Conservation (phyloP, 2,113 vertebrate genomes). For the Seriola aureovittata region DNA sequence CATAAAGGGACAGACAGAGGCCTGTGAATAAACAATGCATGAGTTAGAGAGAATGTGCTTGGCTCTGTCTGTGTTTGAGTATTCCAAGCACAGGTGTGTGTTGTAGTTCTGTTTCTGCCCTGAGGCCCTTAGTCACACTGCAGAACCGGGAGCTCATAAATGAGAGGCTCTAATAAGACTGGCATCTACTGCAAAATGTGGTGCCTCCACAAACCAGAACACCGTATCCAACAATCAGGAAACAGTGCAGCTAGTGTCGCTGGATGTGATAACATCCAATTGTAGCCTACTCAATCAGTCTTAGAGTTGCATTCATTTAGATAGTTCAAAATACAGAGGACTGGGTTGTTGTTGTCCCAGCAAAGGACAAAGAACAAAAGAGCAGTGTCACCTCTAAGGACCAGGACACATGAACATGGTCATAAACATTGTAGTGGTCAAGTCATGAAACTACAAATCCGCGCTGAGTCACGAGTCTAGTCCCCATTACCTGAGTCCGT, state of each 20-base stretch:
- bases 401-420: conserved; percentile 31
- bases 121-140: conserved; percentile 50
- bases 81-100: conserved; percentile 48
- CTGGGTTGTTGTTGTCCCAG: conserved; percentile 14
- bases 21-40: conserved; percentile 43
- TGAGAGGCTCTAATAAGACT: conserved; percentile 59
- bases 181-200: conserved; percentile 34
- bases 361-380: conserved; percentile 4
- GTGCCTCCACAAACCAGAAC: conserved; percentile 11
- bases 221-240: conserved; percentile 11
- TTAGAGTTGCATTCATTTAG: conserved; percentile 46
- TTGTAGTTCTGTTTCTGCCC: conserved; percentile 46
- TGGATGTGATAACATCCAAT: conserved; percentile 30
- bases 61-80: conserved; percentile 26
- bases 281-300: conserved; percentile 27
- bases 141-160: conserved; percentile 58
- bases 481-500: no score
- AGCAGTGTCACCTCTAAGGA: conserved; percentile 32
- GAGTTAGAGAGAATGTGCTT: conserved; percentile 1
- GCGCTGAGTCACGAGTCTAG: no score
- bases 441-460: no score
- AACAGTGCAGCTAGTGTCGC: conserved; percentile 8
- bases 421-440: neutral
- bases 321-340: conserved; percentile 23
- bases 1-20: conserved; percentile 34